These are phyloP conservation scores for Lycophotia porphyrea DNA, from an alignment of 2,888 invertebrate genomes.

Conservation along the genomic window DNA sequence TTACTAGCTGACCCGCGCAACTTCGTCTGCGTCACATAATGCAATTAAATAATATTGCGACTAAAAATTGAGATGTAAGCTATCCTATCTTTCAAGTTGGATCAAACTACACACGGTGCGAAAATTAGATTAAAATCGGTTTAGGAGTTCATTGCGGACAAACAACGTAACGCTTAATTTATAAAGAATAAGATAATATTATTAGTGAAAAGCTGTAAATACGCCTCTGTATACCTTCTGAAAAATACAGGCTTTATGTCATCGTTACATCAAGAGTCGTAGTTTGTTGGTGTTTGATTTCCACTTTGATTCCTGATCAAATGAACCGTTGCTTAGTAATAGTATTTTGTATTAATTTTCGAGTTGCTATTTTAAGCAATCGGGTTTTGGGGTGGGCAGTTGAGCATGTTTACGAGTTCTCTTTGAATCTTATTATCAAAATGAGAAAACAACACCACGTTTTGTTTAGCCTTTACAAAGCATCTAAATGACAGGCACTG, in stretches of 20 bases:
- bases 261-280: not conserved
- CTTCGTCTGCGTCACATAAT: no score
- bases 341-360: not conserved
- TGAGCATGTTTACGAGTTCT: not conserved
- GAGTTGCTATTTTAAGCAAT: not conserved
- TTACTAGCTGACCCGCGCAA: no score
- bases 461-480: not conserved
- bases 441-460: not conserved
- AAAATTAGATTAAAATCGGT: no score
- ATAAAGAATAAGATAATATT: no score
- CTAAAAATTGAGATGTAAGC: no score
- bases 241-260: not conserved
- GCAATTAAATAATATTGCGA: no score
- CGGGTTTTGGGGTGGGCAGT: not conserved
- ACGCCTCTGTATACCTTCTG: not conserved
- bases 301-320: conserved; percentile 18
- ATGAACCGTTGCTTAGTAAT: not conserved
- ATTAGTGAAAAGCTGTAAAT: no score
- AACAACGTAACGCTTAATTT: no score
- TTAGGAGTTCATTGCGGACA: no score
- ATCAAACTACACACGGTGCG: no score
- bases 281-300: conserved; percentile 7
- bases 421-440: not conserved
- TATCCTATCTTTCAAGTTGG: no score
- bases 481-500: not conserved